phyloP scores from a whole-genome alignment of 2,888 invertebrate genomes.

The Mechanitis mazaeus region DNA sequence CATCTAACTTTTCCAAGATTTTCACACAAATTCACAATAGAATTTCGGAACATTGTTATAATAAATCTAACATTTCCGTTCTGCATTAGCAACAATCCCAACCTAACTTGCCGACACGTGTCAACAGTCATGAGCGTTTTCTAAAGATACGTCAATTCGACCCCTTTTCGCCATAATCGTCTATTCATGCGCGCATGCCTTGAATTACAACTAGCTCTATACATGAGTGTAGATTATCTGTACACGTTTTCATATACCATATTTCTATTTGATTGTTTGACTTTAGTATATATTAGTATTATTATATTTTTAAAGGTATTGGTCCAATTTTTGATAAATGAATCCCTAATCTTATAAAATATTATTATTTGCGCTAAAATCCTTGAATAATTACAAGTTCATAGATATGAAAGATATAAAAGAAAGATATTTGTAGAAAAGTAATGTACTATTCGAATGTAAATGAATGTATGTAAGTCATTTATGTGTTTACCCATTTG shows the following conservation, averaged over 20 bases:
- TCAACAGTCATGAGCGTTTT: slow-evolving; percentile 34
- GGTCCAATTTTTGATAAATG: not conserved
- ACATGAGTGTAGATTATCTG: slow-evolving; percentile 34
- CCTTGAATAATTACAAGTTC: not conserved
- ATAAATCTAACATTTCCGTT: slow-evolving; percentile 7
- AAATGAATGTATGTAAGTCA: slow-evolving; percentile 32
- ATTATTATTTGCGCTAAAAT: too few species aligned
- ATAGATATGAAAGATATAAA: not conserved
- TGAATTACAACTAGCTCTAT: slow-evolving; percentile 38
- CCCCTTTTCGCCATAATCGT: slow-evolving; percentile 43
- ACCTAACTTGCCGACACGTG: slow-evolving; percentile 26
- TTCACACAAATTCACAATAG: not conserved
- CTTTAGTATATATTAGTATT: not conserved
- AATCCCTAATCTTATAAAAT: not conserved
- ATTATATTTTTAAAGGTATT: not conserved
- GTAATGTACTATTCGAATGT: slow-evolving; percentile 26
- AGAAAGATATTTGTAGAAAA: slow-evolving; percentile 11
- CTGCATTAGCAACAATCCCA: slow-evolving; percentile 21
- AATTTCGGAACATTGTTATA: slow-evolving; percentile 2
- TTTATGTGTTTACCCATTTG: slow-evolving; percentile 35
- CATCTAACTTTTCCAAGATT: not conserved
- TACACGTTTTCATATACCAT: slow-evolving; percentile 29
- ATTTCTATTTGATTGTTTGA: slow-evolving; percentile 1
- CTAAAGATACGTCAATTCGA: slow-evolving; percentile 39
- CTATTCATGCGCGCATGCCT: slow-evolving; percentile 39